Evolutionary conservation across 2,797 vertebrate genomes (phyloP).

Genomic region (Liasis olivaceus): DNA sequence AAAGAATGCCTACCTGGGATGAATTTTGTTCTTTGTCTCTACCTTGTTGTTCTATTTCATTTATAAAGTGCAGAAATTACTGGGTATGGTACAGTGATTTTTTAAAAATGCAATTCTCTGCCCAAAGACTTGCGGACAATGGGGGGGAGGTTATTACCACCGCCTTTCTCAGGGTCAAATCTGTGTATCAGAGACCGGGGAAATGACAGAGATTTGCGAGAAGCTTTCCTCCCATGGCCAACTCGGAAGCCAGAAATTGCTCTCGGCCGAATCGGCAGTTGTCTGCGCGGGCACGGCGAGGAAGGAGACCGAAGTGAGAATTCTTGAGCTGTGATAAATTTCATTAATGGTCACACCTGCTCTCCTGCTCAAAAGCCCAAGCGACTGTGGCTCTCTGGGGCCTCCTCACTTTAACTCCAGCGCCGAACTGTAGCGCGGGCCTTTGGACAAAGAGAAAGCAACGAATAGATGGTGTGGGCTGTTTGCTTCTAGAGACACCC

Average conservation of each 20-base stretch:
- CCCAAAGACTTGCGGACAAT: not conserved
- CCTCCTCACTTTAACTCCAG: not conserved
- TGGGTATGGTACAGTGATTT: not conserved
- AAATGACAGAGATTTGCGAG: not conserved
- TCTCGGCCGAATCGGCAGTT: not conserved
- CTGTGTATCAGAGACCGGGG: not conserved
- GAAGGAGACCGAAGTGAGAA: not conserved
- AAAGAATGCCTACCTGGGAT: not conserved
- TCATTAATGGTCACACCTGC: not conserved
- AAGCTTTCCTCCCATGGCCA: not conserved
- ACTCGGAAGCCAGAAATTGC: not conserved
- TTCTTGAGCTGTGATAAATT: not conserved
- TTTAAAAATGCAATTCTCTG: conserved; percentile 2
- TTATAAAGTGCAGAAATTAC: conserved; percentile 17
- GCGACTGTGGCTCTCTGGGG: not conserved
- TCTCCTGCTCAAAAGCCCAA: not conserved
- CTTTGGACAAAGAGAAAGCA: not conserved
- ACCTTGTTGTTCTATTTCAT: not conserved
- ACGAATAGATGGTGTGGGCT: not conserved
- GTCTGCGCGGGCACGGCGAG: not conserved
- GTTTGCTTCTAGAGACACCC: not conserved
- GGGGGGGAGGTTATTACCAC: not conserved
- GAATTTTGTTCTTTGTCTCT: not conserved
- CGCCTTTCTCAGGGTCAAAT: not conserved
- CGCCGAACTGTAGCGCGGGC: not conserved